Conservation (phyloP, 2,113 vertebrate species). For the Todiramphus chloris region DNA sequence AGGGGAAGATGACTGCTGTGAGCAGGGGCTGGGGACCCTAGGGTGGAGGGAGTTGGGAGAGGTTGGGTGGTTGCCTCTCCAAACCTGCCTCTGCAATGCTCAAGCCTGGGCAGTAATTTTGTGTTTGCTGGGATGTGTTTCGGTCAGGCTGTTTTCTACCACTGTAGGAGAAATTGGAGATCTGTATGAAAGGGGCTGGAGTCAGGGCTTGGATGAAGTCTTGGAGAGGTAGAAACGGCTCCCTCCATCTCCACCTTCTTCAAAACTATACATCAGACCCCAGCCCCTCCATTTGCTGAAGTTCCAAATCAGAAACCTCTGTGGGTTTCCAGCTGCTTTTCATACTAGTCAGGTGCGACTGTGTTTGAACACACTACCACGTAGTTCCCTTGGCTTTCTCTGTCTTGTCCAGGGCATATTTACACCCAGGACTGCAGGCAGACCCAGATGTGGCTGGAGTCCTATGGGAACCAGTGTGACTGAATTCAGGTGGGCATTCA, state of each 20-base stretch:
- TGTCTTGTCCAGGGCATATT: background rate
- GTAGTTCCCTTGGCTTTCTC: background rate
- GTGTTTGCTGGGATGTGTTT: background rate
- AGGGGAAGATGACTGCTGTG: background rate
- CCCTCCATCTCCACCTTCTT: background rate
- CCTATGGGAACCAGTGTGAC: background rate
- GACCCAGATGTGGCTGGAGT: background rate
- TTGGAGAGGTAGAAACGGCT: background rate
- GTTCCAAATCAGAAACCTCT: background rate
- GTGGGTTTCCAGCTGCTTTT: background rate
- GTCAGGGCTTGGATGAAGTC: background rate
- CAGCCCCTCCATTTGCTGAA: background rate
- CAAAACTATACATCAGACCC: background rate
- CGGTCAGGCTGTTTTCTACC: background rate
- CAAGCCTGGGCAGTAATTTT: background rate
- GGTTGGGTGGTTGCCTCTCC: accelerated
- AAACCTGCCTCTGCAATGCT: background rate
- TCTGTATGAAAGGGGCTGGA: background rate
- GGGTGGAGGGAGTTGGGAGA: background rate
- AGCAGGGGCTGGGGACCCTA: background rate
- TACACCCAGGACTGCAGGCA: too few species aligned
- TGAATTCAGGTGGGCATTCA: background rate
- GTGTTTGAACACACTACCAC: background rate
- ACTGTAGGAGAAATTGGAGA: background rate
- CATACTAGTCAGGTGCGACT: background rate